Evolutionary conservation across 2,888 invertebrate species (phyloP).

Genomic region (Koerneria pararmatus): DNA sequence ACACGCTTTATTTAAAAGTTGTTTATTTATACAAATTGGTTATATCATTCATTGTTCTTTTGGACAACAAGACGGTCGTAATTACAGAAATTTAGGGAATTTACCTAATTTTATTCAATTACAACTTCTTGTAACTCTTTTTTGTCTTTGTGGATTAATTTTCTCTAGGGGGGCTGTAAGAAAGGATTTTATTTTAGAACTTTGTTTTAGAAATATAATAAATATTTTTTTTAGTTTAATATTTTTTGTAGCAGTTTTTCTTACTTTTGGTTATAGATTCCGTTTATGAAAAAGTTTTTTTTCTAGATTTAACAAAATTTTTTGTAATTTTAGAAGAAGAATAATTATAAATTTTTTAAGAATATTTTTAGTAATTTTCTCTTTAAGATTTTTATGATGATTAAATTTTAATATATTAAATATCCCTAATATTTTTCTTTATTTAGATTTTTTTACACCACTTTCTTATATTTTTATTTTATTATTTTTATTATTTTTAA

Average conservation of each 20-base stretch:
- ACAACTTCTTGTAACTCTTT: constrained; percentile 39
- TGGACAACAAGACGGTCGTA: constrained; percentile 48
- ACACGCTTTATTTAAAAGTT: constrained; percentile 47
- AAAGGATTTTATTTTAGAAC: constrained; percentile 47
- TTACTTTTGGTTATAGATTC: constrained; percentile 46
- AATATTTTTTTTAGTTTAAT: constrained; percentile 36
- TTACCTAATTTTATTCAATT: constrained; percentile 41
- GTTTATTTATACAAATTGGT: constrained; percentile 45
- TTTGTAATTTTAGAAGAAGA: constrained; percentile 36
- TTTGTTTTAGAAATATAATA: constrained; percentile 39
- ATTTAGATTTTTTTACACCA: constrained; percentile 40
- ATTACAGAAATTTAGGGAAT: constrained; percentile 40
- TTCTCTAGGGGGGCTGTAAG: constrained; percentile 44
- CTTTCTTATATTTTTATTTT: constrained; percentile 60
- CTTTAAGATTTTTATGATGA: constrained; percentile 39
- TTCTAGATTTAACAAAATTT: constrained; percentile 37
- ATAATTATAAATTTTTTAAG: constrained; percentile 44
- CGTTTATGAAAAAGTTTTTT: constrained; percentile 45
- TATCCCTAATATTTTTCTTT: constrained; percentile 38
- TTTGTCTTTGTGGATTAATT: constrained; percentile 46
- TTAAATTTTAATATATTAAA: constrained; percentile 41
- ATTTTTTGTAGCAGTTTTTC: constrained; percentile 43
- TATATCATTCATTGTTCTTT: constrained; percentile 47
- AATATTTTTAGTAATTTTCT: constrained; percentile 35
- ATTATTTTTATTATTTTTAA: constrained; percentile 36